These are phyloP conservation scores for Turritopsis dohrnii DNA, from an alignment of 30 jellyfish, hydroid and myxozoan species.

Conservation along the genomic window DNA sequence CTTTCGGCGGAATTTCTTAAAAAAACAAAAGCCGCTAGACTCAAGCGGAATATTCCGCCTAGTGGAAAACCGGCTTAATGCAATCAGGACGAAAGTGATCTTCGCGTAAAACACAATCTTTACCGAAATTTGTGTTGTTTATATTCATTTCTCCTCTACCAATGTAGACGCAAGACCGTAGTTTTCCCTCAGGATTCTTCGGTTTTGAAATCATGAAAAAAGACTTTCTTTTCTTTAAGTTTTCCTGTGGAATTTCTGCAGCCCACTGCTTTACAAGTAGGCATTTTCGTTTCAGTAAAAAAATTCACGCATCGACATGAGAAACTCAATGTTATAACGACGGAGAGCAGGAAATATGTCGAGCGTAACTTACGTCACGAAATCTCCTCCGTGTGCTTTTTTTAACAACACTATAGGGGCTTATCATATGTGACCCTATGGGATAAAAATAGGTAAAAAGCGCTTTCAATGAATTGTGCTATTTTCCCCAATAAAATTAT, in stretches of 20 bases:
- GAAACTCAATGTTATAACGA: not conserved
- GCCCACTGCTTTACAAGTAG: slow-evolving; percentile 9
- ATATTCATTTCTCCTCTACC: slow-evolving; percentile 4
- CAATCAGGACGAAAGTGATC: slow-evolving; percentile 14
- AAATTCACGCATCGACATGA: not conserved
- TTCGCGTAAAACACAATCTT: not conserved
- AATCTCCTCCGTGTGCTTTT: not conserved
- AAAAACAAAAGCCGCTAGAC: no score
- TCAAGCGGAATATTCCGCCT: no score
- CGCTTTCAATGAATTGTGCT: not conserved
- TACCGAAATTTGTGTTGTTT: not conserved
- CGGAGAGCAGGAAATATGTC: not conserved
- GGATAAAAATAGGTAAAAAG: no score
- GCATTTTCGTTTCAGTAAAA: not conserved
- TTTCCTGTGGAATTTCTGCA: not conserved
- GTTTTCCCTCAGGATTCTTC: not conserved
- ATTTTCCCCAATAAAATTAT: not conserved
- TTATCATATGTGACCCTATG: no score
- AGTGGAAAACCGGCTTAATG: no score
- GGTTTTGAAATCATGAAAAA: slow-evolving; percentile 1
- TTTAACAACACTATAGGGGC: not conserved
- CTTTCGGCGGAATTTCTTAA: no score
- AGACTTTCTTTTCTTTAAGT: not conserved
- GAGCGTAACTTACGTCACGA: no score
- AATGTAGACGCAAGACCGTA: slow-evolving; percentile 7